Evolutionary conservation across 2,797 vertebrate genomes (phyloP).

Genomic region (Rhinophrynus dorsalis): DNA sequence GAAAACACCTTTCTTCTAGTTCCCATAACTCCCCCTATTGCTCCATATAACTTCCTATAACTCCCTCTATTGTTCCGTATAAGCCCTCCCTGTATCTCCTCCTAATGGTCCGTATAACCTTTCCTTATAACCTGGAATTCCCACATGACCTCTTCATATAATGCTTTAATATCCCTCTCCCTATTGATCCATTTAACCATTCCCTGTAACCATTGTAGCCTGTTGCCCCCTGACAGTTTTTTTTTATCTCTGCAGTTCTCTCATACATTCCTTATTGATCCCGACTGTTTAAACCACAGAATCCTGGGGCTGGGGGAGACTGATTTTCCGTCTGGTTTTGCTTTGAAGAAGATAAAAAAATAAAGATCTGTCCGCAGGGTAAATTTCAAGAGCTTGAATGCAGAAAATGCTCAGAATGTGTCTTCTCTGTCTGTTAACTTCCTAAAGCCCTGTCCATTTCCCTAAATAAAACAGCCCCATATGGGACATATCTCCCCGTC

Average conservation of each 20-base stretch:
- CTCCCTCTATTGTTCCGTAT: no score
- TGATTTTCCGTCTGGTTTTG: conserved; percentile 40
- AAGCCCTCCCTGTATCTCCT: no score
- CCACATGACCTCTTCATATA: no score
- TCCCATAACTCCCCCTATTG: no score
- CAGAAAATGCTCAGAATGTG: conserved; percentile 43
- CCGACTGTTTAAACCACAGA: conserved; percentile 29
- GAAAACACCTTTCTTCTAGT: no score
- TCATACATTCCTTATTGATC: conserved; percentile 46
- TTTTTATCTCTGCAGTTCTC: conserved; percentile 13
- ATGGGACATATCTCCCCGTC: conserved; percentile 40
- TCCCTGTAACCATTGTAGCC: background rate
- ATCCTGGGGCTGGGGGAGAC: conserved; percentile 7
- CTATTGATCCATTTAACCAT: no score
- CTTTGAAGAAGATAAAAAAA: conserved; percentile 45
- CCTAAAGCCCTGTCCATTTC: conserved; percentile 40
- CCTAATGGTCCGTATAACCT: no score
- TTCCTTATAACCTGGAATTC: no score
- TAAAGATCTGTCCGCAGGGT: conserved; percentile 29
- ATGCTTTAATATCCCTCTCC: no score
- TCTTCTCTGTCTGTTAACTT: conserved; percentile 23
- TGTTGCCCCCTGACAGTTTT: background rate
- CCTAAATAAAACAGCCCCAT: conserved; percentile 46
- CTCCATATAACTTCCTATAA: no score
- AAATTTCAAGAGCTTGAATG: conserved; percentile 43